Conservation (phyloP, 2,888 invertebrate genomes). For the Drosophila eohydei region DNA sequence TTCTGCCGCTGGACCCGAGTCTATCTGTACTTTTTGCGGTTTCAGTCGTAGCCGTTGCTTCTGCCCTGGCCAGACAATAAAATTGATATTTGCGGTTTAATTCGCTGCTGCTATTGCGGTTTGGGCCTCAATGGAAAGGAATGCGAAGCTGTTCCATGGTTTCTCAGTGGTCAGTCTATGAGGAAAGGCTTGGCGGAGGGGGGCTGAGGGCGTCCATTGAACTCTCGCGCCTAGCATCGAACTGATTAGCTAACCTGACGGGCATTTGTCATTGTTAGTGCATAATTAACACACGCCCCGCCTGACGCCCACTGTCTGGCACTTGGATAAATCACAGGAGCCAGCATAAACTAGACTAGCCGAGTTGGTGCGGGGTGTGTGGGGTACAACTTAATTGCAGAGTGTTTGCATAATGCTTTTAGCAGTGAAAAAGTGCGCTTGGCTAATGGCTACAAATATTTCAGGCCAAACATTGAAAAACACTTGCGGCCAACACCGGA, state of each 20-base stretch:
- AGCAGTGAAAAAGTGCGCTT: conserved; percentile 61
- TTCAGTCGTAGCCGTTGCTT: conserved; percentile 24
- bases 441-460: conserved; percentile 74
- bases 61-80: conserved; percentile 58
- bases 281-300: conserved; percentile 67
- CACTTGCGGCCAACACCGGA: conserved; percentile 62
- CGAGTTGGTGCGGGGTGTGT: background rate
- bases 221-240: conserved; percentile 10
- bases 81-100: conserved; percentile 76
- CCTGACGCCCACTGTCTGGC: conserved; percentile 46
- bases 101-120: conserved; percentile 28
- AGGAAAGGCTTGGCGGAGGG: background rate
- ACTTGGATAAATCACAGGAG: conserved; percentile 66
- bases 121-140: conserved; percentile 33
- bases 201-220: conserved; percentile 22
- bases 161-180: conserved; percentile 24
- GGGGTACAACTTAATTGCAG: conserved; percentile 73
- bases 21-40: conserved; percentile 29
- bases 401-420: conserved; percentile 76
- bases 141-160: conserved; percentile 28
- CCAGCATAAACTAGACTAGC: conserved; percentile 8
- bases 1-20: conserved; percentile 31
- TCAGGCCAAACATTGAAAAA: conserved; percentile 78
- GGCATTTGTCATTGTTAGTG: conserved; percentile 76
- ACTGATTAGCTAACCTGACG: conserved; percentile 42